phyloP scores from a whole-genome alignment of 1,140 invertebrate genomes.

The Diabrotica undecimpunctata region DNA sequence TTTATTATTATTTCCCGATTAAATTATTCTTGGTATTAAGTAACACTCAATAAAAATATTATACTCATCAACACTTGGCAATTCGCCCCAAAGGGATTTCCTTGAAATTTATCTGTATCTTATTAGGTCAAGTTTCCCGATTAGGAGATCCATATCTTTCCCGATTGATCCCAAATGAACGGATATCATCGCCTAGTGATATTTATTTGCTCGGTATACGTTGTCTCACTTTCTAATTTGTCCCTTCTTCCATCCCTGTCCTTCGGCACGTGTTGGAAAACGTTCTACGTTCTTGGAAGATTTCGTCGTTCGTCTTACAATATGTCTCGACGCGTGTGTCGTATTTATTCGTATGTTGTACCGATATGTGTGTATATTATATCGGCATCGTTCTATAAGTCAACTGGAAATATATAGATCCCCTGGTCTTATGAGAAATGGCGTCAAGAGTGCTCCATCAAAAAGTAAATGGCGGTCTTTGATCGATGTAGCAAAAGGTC shows the following conservation, averaged over 20 bases:
- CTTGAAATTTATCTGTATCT: too few species aligned
- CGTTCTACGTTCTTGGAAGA: background rate
- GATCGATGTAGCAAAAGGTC: background rate
- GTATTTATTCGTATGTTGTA: background rate
- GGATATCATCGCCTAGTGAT: too few species aligned
- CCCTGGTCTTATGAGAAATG: background rate
- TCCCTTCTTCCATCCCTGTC: background rate
- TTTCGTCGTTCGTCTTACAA: background rate
- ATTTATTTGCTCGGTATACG: too few species aligned
- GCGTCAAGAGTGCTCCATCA: background rate
- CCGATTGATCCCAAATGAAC: too few species aligned
- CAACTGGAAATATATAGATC: slow-evolving; percentile 2
- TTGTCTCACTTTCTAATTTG: too few species aligned
- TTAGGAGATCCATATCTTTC: too few species aligned
- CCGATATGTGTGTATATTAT: background rate
- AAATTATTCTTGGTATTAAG: too few species aligned
- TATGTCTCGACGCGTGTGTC: background rate
- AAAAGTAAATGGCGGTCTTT: background rate
- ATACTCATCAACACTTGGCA: too few species aligned
- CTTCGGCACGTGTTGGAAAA: background rate
- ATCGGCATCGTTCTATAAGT: background rate
- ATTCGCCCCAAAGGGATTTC: too few species aligned
- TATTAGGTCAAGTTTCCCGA: too few species aligned
- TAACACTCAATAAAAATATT: too few species aligned
- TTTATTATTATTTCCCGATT: too few species aligned